Base-by-base conservation (phyloP, 2,113 vertebrate species). In the Leptodactylus fuscus region DNA sequence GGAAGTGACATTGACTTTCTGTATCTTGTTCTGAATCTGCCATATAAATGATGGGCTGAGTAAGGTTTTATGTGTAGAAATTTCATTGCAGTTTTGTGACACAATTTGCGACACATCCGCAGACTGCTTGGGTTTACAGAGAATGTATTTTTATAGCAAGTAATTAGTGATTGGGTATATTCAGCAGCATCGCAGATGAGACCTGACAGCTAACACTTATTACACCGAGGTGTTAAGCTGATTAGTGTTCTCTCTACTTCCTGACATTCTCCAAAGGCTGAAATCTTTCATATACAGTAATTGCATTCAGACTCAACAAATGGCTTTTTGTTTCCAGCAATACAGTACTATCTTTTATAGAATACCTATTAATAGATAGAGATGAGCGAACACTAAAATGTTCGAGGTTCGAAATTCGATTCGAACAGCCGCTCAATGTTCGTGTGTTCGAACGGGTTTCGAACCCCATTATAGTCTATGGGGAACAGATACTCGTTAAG, bases 211-310 rank as follows among this genome's bases (percentile, higher is more conserved):
- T 77, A 76, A 76, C 55, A 84, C 82, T 34, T 36, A 38, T 38
- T 55, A 76, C 16, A 84, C 38, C 20, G 53, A 83, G 38, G 71
- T 76, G 82, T 77, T 77, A 65, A 77, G 41, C 71, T 65, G 55
- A 84, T 84, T 84, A 84, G 53, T 77, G 32, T 46, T 76, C n/a
- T 41, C 38, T 84, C 36, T 84, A 77, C 41, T 84, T 49, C 71
- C 71, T 83, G 51, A 32, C 9, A 48, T 48, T 65, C 38, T 75
- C 38, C 27, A 44, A 49, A 73, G 81, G 34, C 67, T 82, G 8
- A 58, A 55, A 27, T 41, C 49, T 51, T 82, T 55, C 46, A 73
- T 27, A 38, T 15, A 73, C 67, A 22, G 53, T 82, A 55, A 73
- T 73, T 82, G 48, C 15, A 55, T 41, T 53, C 13, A 53, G 18